These are phyloP conservation scores for Dicrostonyx torquatus DNA, from an alignment of 2,797 vertebrate species.

Conservation along the genomic window DNA sequence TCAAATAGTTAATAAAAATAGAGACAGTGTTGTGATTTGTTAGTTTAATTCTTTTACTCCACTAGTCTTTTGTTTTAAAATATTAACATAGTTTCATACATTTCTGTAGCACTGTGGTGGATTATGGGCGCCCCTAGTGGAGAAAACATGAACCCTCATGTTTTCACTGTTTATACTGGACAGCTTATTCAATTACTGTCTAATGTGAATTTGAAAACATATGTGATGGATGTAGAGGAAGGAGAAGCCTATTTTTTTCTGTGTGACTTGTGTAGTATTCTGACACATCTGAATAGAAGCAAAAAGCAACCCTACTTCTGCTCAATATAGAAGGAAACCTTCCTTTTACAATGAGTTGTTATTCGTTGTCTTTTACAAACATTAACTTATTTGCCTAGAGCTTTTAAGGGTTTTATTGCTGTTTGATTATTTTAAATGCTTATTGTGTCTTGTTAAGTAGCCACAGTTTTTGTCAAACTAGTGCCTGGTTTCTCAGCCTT, in stretches of 20 bases:
- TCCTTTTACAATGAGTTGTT: slow-evolving; percentile 19
- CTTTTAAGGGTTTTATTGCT: neutral
- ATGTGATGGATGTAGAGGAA: neutral
- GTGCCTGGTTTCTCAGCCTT: slow-evolving; percentile 31
- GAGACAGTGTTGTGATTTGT: neutral
- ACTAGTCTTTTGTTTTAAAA: neutral
- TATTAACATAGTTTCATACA: neutral
- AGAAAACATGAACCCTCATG: neutral
- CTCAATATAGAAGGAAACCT: neutral
- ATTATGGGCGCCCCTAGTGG: neutral
- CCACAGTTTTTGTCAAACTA: slow-evolving; percentile 53
- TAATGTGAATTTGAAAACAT: neutral
- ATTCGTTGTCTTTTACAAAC: neutral
- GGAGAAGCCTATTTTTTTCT: neutral
- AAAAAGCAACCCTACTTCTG: neutral
- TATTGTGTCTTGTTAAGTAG: slow-evolving; percentile 43
- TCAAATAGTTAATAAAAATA: neutral
- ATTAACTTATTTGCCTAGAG: neutral
- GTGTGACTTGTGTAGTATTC: neutral
- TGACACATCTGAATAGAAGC: neutral
- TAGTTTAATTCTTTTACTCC: neutral
- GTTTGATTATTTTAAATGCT: neutral
- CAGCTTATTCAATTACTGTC: neutral
- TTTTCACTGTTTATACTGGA: slow-evolving; percentile 23
- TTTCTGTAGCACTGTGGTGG: neutral